phyloP scores from a whole-genome alignment of 2,113 vertebrate species.

The Leucopsar rothschildi region DNA sequence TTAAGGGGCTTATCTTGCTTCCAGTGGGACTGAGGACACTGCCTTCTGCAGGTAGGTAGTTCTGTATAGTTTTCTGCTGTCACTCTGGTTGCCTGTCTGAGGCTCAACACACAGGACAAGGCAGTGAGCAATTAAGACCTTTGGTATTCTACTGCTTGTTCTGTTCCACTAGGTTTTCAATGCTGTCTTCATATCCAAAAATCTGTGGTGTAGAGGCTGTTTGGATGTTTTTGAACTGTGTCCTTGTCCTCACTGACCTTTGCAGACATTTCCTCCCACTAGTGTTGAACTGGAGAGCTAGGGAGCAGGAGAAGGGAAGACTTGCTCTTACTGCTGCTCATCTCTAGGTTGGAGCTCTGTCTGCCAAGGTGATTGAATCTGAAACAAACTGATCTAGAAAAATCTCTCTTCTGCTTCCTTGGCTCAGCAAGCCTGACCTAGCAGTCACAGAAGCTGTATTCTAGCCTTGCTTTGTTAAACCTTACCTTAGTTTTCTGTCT shows the following conservation, averaged over 20 bases:
- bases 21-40: not conserved
- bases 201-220: not conserved
- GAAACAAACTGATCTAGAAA: not conserved
- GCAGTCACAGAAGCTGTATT: not conserved
- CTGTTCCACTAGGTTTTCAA: rapidly evolving
- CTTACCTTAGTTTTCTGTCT: not conserved
- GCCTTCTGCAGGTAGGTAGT: not conserved
- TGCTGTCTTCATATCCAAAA: not conserved
- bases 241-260: not conserved
- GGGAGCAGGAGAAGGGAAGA: not conserved
- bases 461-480: not conserved
- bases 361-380: not conserved
- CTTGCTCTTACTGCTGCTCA: not conserved
- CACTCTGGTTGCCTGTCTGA: not conserved
- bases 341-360: not conserved
- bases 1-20: not conserved
- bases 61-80: not conserved
- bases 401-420: not conserved
- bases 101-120: not conserved
- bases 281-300: not conserved
- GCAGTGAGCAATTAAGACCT: not conserved
- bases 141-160: not conserved
- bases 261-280: not conserved
- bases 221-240: not conserved
- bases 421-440: not conserved